phyloP scores from a whole-genome alignment of 2,113 vertebrate species.

The Psilopsiagon aymara region DNA sequence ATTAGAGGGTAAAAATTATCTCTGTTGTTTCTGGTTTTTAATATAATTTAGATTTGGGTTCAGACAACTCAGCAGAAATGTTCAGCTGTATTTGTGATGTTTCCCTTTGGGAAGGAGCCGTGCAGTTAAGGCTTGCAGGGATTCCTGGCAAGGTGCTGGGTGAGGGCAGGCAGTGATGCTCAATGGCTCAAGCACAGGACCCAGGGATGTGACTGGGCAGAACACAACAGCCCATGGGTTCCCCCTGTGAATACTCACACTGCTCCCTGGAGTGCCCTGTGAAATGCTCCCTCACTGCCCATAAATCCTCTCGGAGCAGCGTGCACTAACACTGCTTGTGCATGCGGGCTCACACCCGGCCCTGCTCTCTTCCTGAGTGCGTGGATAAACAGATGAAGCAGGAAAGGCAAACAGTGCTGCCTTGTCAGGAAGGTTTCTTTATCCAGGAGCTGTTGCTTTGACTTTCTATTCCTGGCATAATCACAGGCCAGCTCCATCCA shows the following conservation, averaged over 20 bases:
- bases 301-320: not conserved
- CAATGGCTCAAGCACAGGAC: accelerated
- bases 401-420: not conserved
- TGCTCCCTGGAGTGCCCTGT: too few relatives aligned
- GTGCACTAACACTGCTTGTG: not conserved
- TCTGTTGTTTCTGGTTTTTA: not conserved
- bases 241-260: not conserved
- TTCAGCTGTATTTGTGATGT: not conserved
- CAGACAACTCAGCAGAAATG: accelerated
- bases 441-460: not conserved
- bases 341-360: accelerated
- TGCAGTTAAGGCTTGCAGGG: accelerated
- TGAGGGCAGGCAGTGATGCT: not conserved
- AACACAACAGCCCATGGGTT: accelerated
- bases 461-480: not conserved
- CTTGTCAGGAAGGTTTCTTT: not conserved
- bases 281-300: not conserved
- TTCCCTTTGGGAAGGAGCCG: not conserved
- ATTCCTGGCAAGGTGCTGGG: not conserved
- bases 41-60: not conserved
- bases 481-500: not conserved
- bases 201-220: accelerated
- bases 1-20: not conserved
- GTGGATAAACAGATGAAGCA: not conserved
- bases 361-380: not conserved